These are phyloP conservation scores for Timema podura DNA, from an alignment of 2,888 invertebrate genomes.

Conservation along the genomic window DNA sequence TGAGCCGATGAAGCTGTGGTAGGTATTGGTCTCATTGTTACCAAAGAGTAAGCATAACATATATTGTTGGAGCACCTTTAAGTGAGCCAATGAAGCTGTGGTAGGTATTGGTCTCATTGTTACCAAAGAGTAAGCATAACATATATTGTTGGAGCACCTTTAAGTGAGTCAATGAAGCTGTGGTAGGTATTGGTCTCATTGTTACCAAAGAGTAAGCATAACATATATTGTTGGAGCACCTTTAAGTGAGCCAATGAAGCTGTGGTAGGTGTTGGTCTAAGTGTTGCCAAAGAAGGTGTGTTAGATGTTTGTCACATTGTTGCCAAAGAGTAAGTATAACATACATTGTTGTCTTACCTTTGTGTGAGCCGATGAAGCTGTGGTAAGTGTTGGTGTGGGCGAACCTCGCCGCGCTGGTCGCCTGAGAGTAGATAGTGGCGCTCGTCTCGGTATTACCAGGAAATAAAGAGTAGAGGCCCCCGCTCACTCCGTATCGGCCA, in stretches of 20 bases:
- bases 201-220: too few relatives aligned
- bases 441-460: slow-evolving; percentile 44
- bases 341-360: slow-evolving; percentile 40
- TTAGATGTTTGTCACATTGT: slow-evolving; percentile 39
- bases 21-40: too few relatives aligned
- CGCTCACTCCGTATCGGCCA: slow-evolving; percentile 56
- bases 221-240: slow-evolving; percentile 37
- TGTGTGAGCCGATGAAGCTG: slow-evolving; percentile 46
- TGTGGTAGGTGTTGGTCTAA: slow-evolving; percentile 42
- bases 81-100: slow-evolving; percentile 45
- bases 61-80: slow-evolving; percentile 42
- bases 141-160: slow-evolving; percentile 40
- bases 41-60: too few relatives aligned
- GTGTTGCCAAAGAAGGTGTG: slow-evolving; percentile 45
- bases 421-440: slow-evolving; percentile 31
- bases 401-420: slow-evolving; percentile 40
- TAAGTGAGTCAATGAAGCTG: slow-evolving; percentile 46
- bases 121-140: too few relatives aligned
- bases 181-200: slow-evolving; percentile 40
- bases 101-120: slow-evolving; percentile 38
- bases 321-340: too few relatives aligned
- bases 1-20: too few relatives aligned
- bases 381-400: slow-evolving; percentile 43
- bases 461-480: slow-evolving; percentile 60
- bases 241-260: slow-evolving; percentile 47